Evolutionary conservation across 2,113 vertebrate species (phyloP), one percentile per base, ranked within the genome.

Genomic region (Labrus mixtus): DNA sequence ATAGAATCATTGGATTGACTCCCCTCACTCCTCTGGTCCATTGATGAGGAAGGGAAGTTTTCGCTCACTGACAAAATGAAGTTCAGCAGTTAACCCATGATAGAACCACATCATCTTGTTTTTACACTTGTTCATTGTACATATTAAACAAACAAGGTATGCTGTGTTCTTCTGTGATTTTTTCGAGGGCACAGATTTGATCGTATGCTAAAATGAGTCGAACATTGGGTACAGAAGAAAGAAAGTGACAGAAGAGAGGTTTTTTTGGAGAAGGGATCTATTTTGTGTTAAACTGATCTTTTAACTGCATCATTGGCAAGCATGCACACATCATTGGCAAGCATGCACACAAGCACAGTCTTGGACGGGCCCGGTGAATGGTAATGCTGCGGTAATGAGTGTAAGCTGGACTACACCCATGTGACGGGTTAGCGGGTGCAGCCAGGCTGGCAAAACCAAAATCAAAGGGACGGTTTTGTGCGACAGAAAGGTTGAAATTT

Each of bases 361-460:
- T 60, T 33, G 20, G 36, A 66, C 10, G 59, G 67, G 41, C 51
- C 79, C 56, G 61, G 25, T 76, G 80, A 81, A 75, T 78, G 70
- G 75, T 82, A 89, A 91, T 88, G 77, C 74, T 73, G 64, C 46
- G 54, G 76, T 90, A 90, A 90, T 89, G 83, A 89, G 70, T 71
- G 66, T 79, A 85, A 90, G 59, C 85, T 86, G 79, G 66, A 76
- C 82, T 89, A 72, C 81, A 73, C 86, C 87, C 84, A 68, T 80
- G 84, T 79, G 83, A 87, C 55, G 63, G 85, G 76, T 90, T 78
- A 87, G 17, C 65, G 89, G 73, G 89, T 87, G 79, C 78, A 89
- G 79, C 62, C 58, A 79, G 59, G 41, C 57, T 64, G 59, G 60
- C 69, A 62, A 73, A 75, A 69, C 55, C 56, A 55, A 71, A 67